These are phyloP conservation scores for Allophyes oxyacanthae DNA, from an alignment of 2,888 invertebrate species.

Conservation along the genomic window DNA sequence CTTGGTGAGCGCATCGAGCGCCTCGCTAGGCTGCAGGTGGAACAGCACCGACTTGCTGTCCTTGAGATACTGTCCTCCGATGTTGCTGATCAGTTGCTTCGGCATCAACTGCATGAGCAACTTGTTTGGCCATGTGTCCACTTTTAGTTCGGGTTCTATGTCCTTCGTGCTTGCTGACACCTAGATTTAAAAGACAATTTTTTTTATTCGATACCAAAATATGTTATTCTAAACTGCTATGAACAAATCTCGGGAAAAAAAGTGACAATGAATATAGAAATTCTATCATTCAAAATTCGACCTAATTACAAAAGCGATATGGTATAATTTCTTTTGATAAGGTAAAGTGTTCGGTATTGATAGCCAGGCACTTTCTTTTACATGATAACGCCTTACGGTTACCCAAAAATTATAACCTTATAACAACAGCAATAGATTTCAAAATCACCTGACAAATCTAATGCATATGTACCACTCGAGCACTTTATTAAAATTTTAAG, in stretches of 20 bases:
- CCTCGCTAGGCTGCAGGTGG: conserved; percentile 95
- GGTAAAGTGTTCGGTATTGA: no score
- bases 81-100: conserved; percentile 96
- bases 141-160: conserved; percentile 97
- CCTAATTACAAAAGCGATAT: no score
- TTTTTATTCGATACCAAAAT: not conserved
- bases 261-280: no score
- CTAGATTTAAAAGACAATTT: conserved; percentile 52
- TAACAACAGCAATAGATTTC: no score
- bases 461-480: no score
- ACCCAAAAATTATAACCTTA: no score
- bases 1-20: conserved; percentile 95
- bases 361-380: no score
- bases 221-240: not conserved
- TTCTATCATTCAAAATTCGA: no score
- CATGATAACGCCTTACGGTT: no score
- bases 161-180: conserved; percentile 92
- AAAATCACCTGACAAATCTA: no score
- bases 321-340: no score
- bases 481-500: no score
- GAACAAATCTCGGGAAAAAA: not conserved
- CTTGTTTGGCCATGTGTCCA: conserved; percentile 97
- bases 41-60: conserved; percentile 98
- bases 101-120: conserved; percentile 98
- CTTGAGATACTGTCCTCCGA: conserved; percentile 96